A percentile compares a stretch with the other conserved stretches of the same genome.
phyloP scores from a whole-genome alignment of 1,140 invertebrate genomes.

The Ephestia elutella region DNA sequence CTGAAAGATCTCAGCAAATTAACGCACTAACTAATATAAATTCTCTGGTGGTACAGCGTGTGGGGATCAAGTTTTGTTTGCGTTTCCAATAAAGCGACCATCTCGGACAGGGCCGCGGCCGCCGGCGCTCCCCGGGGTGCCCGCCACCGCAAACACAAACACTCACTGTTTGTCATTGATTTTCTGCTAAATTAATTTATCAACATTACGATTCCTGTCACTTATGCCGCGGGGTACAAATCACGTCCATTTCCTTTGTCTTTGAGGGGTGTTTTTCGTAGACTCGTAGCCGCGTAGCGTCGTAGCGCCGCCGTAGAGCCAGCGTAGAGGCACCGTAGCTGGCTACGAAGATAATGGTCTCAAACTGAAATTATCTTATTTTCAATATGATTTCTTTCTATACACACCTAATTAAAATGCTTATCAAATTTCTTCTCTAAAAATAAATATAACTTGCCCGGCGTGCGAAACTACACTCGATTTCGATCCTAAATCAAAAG shows the following conservation, averaged over 20 bases:
- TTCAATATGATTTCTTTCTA: too few relatives aligned
- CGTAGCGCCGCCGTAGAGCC: neutral
- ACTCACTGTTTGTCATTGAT: conserved; percentile 57
- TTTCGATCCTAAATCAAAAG: too few relatives aligned
- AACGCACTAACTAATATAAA: conserved; percentile 17
- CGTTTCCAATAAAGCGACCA: conserved; percentile 47
- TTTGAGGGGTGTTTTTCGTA: neutral
- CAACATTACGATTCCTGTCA: conserved; percentile 32
- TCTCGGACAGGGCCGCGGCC: conserved; percentile 16
- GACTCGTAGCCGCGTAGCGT: neutral
- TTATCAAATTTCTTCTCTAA: too few relatives aligned
- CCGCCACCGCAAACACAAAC: conserved; percentile 53
- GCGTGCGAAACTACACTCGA: too few relatives aligned
- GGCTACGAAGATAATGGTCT: neutral
- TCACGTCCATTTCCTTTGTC: neutral
- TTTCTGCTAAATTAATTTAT: conserved; percentile 67
- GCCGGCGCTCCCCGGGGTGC: conserved; percentile 35
- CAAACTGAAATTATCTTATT: neutral
- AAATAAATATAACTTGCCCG: too few relatives aligned
- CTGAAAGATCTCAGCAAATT: neutral
- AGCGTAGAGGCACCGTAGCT: neutral
- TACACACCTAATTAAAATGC: too few relatives aligned
- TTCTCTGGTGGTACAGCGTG: conserved; percentile 22
- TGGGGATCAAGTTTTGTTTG: conserved; percentile 58
- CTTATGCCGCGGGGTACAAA: neutral